These are phyloP conservation scores for Hymenochirus boettgeri DNA, from an alignment of 2,113 vertebrate genomes.

Conservation along the genomic window DNA sequence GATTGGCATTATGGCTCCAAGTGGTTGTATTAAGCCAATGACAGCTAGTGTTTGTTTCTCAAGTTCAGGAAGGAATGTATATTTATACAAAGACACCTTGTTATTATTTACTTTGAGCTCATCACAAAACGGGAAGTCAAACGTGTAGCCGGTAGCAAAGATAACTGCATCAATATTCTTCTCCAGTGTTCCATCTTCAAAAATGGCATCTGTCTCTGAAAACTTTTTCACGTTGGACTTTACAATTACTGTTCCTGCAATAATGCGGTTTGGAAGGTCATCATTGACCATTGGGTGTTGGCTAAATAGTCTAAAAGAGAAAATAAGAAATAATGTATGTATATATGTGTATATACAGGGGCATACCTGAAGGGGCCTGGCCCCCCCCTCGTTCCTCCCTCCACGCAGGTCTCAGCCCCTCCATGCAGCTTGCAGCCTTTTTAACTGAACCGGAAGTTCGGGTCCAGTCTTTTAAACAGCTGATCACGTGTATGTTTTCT, in stretches of 20 bases:
- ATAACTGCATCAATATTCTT: slow-evolving; percentile 68
- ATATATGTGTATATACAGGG: too few species aligned
- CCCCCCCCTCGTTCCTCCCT: too few species aligned
- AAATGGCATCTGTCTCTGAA: slow-evolving; percentile 59
- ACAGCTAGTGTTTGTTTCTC: slow-evolving; percentile 64
- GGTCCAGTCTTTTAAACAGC: too few species aligned
- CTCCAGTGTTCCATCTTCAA: slow-evolving; percentile 68
- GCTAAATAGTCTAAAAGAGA: slow-evolving; percentile 50
- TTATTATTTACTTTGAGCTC: slow-evolving; percentile 45
- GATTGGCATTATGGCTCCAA: slow-evolving; percentile 60
- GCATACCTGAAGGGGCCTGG: too few species aligned
- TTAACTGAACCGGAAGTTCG: too few species aligned
- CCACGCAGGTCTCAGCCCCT: too few species aligned
- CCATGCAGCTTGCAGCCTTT: too few species aligned
- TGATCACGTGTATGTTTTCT: too few species aligned
- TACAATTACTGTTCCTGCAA: slow-evolving; percentile 68
- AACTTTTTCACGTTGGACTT: slow-evolving; percentile 69
- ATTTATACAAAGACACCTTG: slow-evolving; percentile 61
- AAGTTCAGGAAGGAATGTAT: slow-evolving; percentile 60
- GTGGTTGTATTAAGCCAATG: slow-evolving; percentile 57
- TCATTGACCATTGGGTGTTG: slow-evolving; percentile 59
- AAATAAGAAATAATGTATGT: slow-evolving; percentile 8
- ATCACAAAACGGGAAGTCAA: slow-evolving; percentile 65
- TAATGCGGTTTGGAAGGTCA: slow-evolving; percentile 70
- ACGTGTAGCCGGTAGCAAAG: slow-evolving; percentile 76